Base-by-base conservation (phyloP, 2,888 invertebrate species). In the Acanthacorydalis orientalis region DNA sequence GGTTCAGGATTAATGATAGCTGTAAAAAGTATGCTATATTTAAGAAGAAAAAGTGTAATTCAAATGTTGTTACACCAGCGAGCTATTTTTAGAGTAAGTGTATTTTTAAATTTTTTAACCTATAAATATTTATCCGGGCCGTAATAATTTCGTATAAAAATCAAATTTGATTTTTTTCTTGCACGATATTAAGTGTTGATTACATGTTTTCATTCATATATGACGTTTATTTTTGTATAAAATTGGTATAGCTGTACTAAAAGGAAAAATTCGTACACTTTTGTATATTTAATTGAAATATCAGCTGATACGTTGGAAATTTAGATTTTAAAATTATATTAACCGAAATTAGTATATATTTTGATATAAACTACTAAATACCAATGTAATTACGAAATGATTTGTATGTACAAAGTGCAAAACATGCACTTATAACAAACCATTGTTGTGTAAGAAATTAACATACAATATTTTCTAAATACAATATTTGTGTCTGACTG, bases 1-100 rank as follows among this genome's bases (percentile, higher is more conserved):
- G 76, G 78, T 64, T 77, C 77, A 52, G 78, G 77, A 53, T 71
- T 77, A 64, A 77, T 78, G 77, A 74, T 78, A 47, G 78, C 77
- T 41, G 74, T 77, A n/a, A 78, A 77, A 59, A 77, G 77, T 57
- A 74, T 77, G 68, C 60, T 78, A 44, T 78, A 78, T 61, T 65
- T 78, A 52, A 68, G 78, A 54, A 69, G 76, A 59, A 78, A 77
- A 59, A 77, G 77, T 57, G 74, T 78, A 38, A 74, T 78, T 53
- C 76, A 77, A 61, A 75, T 78, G 75, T 67, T 78, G 44, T 66
- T 75, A 41, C 75, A 75, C 53, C 77, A 77, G 56, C 70, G 76
- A 52, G 76, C 75, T 50, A 68, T 77, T 52, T 71, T 77, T 51
- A 70, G 75, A 63, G 77, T 76, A 60, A 70, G 72, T 58, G 40